Conservation (phyloP, 2,888 invertebrate genomes). For the Teleiodes luculella region DNA sequence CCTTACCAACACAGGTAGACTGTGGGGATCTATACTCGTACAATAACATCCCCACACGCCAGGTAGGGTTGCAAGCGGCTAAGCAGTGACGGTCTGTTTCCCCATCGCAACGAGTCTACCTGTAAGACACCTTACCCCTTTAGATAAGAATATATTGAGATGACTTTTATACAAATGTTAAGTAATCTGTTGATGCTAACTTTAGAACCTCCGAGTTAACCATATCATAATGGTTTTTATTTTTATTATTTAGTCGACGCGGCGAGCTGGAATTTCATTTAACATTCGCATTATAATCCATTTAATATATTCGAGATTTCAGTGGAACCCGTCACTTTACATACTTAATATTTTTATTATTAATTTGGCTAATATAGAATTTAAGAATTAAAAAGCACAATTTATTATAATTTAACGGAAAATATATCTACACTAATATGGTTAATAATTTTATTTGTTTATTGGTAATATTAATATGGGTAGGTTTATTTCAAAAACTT, state of each 20-base stretch:
- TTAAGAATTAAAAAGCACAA: slow-evolving; percentile 69
- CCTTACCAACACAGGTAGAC: too few relatives aligned
- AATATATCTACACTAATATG: slow-evolving; percentile 69
- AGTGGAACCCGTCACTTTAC: neutral
- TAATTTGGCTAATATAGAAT: slow-evolving; percentile 74
- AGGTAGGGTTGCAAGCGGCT: too few relatives aligned
- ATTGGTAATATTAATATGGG: slow-evolving; percentile 14
- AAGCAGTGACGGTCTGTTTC: neutral
- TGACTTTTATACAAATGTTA: slow-evolving; percentile 78
- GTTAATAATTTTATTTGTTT: slow-evolving; percentile 70
- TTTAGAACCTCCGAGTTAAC: slow-evolving; percentile 72
- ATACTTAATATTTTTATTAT: slow-evolving; percentile 33
- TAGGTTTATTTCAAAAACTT: slow-evolving; percentile 22
- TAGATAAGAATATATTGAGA: slow-evolving; percentile 77
- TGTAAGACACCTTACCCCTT: slow-evolving; percentile 42
- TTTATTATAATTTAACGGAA: slow-evolving; percentile 63
- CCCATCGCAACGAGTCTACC: slow-evolving; percentile 1
- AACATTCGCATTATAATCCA: slow-evolving; percentile 27
- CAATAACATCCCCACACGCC: too few relatives aligned
- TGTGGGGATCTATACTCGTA: too few relatives aligned
- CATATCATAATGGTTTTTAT: slow-evolving; percentile 64
- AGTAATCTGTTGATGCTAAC: slow-evolving; percentile 75
- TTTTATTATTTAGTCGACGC: slow-evolving; percentile 33
- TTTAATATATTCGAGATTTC: slow-evolving; percentile 45
- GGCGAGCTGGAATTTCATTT: slow-evolving; percentile 30